Conservation (phyloP, 2,888 invertebrate genomes). For the Meteorus cinctellus region DNA sequence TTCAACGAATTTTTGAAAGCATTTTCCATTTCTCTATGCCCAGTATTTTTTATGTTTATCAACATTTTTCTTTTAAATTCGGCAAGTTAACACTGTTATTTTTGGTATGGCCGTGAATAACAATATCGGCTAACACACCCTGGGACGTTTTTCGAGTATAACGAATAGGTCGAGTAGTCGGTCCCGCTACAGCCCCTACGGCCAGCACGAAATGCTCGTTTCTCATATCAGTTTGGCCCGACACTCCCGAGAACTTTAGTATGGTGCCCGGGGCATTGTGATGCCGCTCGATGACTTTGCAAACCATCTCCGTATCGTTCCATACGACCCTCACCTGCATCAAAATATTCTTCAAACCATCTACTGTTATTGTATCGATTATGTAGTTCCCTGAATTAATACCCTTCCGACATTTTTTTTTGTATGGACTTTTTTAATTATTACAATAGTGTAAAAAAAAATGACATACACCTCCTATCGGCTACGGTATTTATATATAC, state of each 20-base stretch:
- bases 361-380: slow-evolving; percentile 32
- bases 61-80: neutral
- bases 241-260: slow-evolving; percentile 72
- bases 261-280: slow-evolving; percentile 63
- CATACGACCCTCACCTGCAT: slow-evolving; percentile 43
- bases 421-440: neutral
- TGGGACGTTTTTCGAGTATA: slow-evolving; percentile 64
- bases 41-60: neutral
- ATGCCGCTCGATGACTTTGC: slow-evolving; percentile 67
- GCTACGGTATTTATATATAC: neutral
- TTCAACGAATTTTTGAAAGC: neutral
- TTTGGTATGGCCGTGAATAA: neutral
- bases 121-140: slow-evolving; percentile 51
- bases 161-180: slow-evolving; percentile 62
- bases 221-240: slow-evolving; percentile 73
- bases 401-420: neutral
- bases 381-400: neutral
- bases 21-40: neutral
- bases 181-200: slow-evolving; percentile 66
- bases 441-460: neutral
- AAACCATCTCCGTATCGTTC: slow-evolving; percentile 40
- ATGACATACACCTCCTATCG: neutral
- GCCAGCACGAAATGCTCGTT: slow-evolving; percentile 71
- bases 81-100: neutral
- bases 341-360: slow-evolving; percentile 47